Conservation (phyloP, 2,888 invertebrate species). For the Ichneumoninae sp. region DNA sequence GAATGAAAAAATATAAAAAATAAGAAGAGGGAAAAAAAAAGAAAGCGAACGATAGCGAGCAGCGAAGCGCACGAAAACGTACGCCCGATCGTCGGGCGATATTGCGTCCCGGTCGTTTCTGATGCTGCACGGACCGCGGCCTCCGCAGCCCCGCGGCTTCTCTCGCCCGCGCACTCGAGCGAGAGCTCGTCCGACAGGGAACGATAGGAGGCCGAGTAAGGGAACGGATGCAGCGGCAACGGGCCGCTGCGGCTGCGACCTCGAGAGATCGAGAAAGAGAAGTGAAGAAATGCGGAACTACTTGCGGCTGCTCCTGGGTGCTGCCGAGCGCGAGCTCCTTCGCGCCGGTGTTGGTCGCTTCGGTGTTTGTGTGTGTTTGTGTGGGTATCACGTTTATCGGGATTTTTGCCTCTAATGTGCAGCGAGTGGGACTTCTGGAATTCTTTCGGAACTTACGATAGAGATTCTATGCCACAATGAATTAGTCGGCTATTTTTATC, state of each 20-base stretch:
- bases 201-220: slow-evolving; percentile 48
- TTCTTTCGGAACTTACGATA: slow-evolving; percentile 36
- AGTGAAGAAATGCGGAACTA: slow-evolving; percentile 67
- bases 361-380: background rate
- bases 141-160: slow-evolving; percentile 22
- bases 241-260: slow-evolving; percentile 57
- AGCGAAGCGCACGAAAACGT: slow-evolving; percentile 47
- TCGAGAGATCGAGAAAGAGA: slow-evolving; percentile 67
- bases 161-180: slow-evolving; percentile 60
- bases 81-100: slow-evolving; percentile 50
- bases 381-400: slow-evolving; percentile 43
- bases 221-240: slow-evolving; percentile 60
- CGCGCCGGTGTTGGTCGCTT: slow-evolving; percentile 24
- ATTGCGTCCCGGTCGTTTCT: slow-evolving; percentile 44
- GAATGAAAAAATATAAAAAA: slow-evolving; percentile 1
- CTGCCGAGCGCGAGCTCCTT: slow-evolving; percentile 42
- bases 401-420: slow-evolving; percentile 41
- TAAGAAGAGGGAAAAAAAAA: background rate
- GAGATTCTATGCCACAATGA: slow-evolving; percentile 16
- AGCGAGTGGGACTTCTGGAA: slow-evolving; percentile 33
- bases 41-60: slow-evolving; percentile 22
- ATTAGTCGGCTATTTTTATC: background rate
- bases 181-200: slow-evolving; percentile 51
- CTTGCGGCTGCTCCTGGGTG: slow-evolving; percentile 49
- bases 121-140: slow-evolving; percentile 35